phyloP scores from a whole-genome alignment of 1,140 invertebrate species.

The Scaptomyza graminum region DNA sequence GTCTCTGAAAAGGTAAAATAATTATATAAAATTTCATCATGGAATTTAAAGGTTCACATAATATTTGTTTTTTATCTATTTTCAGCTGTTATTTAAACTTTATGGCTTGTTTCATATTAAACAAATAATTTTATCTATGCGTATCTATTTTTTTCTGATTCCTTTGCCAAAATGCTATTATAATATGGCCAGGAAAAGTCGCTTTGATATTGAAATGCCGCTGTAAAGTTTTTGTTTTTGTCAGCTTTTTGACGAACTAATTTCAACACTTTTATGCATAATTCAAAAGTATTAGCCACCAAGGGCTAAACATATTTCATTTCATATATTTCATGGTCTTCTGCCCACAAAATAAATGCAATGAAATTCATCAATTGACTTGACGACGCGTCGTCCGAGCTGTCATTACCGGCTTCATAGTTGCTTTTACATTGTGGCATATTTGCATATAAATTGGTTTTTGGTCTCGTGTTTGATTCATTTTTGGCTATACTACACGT shows the following conservation, averaged over 20 bases:
- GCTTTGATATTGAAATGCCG: slow-evolving; percentile 81
- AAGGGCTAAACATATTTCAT: slow-evolving; percentile 73
- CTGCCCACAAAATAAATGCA: slow-evolving; percentile 76
- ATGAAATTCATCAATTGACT: slow-evolving; percentile 80
- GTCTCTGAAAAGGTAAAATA: neutral
- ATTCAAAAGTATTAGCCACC: slow-evolving; percentile 68
- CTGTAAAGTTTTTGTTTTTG: slow-evolving; percentile 57
- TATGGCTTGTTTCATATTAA: neutral
- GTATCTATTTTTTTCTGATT: neutral
- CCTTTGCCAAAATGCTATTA: slow-evolving; percentile 34
- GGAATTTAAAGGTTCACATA: neutral
- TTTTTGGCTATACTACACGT: slow-evolving; percentile 21
- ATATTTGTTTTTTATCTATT: neutral
- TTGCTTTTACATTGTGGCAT: slow-evolving; percentile 43
- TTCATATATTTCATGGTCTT: slow-evolving; percentile 78
- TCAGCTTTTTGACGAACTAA: slow-evolving; percentile 54
- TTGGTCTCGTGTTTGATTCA: slow-evolving; percentile 51
- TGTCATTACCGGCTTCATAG: slow-evolving; percentile 31
- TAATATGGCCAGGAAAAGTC: slow-evolving; percentile 40
- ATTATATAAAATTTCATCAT: no score
- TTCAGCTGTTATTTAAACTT: neutral
- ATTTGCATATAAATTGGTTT: slow-evolving; percentile 83
- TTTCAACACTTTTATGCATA: slow-evolving; percentile 72
- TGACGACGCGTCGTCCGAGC: slow-evolving; percentile 30
- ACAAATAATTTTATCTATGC: neutral